Percentiles rank a stretch among this genome's conserved stretches.
Conservation (phyloP, 2,113 vertebrate species). For the Tapirus terrestris region DNA sequence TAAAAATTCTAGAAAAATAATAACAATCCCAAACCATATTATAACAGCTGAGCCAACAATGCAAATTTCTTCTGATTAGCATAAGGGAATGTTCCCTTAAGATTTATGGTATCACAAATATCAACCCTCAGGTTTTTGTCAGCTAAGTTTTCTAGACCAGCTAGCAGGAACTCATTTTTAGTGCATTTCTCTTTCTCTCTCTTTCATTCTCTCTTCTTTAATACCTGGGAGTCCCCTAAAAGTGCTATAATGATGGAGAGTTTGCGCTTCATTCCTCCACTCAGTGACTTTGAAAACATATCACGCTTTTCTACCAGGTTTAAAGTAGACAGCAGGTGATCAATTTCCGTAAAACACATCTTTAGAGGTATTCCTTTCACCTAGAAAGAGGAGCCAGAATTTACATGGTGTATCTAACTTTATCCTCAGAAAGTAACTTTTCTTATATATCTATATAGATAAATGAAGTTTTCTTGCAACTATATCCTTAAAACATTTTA, state of each 20-base stretch:
- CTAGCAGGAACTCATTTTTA: not conserved
- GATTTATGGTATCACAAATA: not conserved
- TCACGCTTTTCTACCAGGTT: constrained; percentile 91
- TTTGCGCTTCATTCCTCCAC: constrained; percentile 95
- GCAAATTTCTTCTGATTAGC: not conserved
- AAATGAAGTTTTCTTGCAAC: not conserved
- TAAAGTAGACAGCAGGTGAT: constrained; percentile 90
- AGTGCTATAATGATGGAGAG: constrained; percentile 96
- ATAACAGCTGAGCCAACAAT: not conserved
- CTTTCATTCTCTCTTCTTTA: not conserved
- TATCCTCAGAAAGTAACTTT: not conserved
- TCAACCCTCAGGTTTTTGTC: not conserved
- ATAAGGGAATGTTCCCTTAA: not conserved
- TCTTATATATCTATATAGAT: not conserved
- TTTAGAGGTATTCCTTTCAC: constrained; percentile 91
- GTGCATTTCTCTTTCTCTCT: not conserved
- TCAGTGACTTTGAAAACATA: constrained; percentile 89
- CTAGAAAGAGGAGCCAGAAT: constrained; percentile 80
- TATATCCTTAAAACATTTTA: not conserved
- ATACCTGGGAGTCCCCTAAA: constrained; percentile 94
- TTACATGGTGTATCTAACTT: not conserved
- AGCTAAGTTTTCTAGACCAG: not conserved
- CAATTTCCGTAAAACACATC: constrained; percentile 90
- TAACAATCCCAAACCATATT: not conserved
- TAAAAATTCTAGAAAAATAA: not conserved